phyloP scores from a whole-genome alignment of 1,140 invertebrate genomes.

The Eupristina koningsbergeri region DNA sequence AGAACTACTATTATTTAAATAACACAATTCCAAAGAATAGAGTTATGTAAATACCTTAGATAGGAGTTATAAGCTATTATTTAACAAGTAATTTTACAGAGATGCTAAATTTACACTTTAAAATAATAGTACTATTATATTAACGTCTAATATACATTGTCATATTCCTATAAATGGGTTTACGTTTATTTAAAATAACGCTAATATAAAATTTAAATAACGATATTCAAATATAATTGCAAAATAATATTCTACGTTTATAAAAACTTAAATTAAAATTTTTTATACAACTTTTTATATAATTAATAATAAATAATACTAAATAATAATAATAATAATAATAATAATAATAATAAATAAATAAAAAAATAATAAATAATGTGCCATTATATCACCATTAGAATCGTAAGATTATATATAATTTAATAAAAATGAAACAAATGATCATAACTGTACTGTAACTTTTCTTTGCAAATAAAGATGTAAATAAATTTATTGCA shows the following conservation, averaged over 20 bases:
- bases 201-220: not conserved
- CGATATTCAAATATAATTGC: not conserved
- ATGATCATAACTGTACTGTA: not conserved
- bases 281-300: too few relatives aligned
- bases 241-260: not conserved
- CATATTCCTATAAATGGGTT: not conserved
- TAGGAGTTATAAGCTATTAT: not conserved
- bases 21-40: not conserved
- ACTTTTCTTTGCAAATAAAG: not conserved
- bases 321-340: too few relatives aligned
- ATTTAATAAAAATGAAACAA: not conserved
- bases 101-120: not conserved
- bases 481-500: not conserved
- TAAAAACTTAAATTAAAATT: not conserved
- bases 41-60: not conserved
- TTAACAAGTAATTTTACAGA: not conserved
- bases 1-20: slow-evolving; percentile 2
- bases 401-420: not conserved
- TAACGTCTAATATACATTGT: not conserved
- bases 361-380: too few relatives aligned
- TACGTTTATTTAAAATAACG: not conserved
- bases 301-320: too few relatives aligned
- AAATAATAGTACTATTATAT: not conserved
- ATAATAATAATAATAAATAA: too few relatives aligned
- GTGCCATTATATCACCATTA: not conserved